Evolutionary conservation across 2,888 invertebrate species (phyloP).

Genomic region (Drosophila prostipennis): DNA sequence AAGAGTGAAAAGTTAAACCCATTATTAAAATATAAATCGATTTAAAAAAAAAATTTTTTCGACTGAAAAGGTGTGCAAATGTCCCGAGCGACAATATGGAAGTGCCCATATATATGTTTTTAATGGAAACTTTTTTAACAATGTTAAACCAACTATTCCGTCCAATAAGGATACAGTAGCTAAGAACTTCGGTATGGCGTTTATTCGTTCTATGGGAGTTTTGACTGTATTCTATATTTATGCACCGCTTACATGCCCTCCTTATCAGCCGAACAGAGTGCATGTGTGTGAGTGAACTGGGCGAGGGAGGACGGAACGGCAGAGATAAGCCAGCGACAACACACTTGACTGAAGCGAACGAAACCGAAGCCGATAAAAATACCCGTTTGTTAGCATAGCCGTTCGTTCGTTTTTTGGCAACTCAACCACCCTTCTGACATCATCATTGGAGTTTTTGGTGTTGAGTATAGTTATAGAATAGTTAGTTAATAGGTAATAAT

Average conservation of each 20-base stretch:
- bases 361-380: conserved; percentile 46
- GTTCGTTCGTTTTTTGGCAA: conserved; percentile 38
- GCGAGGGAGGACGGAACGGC: not conserved
- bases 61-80: too few species aligned
- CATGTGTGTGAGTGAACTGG: conserved; percentile 14
- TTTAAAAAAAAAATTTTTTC: too few species aligned
- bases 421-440: conserved; percentile 28
- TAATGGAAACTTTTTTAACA: too few species aligned
- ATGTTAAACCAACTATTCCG: too few species aligned
- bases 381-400: conserved; percentile 47
- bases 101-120: too few species aligned
- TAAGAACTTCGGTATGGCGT: not conserved
- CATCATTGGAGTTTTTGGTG: conserved; percentile 4
- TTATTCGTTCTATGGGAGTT: not conserved
- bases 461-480: too few species aligned
- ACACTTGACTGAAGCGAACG: conserved; percentile 27
- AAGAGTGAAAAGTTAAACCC: too few species aligned
- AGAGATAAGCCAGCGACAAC: conserved; percentile 63
- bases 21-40: too few species aligned
- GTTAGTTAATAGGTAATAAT: too few species aligned
- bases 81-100: too few species aligned
- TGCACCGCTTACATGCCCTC: conserved; percentile 34
- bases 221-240: conserved; percentile 37
- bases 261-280: conserved; percentile 53
- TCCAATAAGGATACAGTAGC: too few species aligned